Base-by-base conservation (phyloP, 1,140 invertebrate species). In the Bombus terrestris region DNA sequence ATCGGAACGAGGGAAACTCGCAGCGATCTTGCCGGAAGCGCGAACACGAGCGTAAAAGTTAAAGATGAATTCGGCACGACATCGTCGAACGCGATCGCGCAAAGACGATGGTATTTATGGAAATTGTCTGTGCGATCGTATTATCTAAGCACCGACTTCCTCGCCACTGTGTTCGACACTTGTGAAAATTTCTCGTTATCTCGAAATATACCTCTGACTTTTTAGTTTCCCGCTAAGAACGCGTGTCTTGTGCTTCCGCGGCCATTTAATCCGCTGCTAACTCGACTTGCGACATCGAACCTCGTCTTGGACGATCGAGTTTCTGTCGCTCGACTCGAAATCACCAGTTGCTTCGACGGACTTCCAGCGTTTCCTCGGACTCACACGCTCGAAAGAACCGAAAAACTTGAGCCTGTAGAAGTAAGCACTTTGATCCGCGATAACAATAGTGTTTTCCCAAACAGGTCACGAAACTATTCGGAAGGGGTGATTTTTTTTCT, bases 121-220 rank as follows among this genome's bases (percentile, higher is more conserved):
- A 83, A 77, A 83, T 83, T 69, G 62, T 83, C 43, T 43, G n/a
- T 25, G 43, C 41, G 81, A 75, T 83, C 73, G 62, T 39, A 77
- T 83, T 69, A 83, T 83, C 73, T 72, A 47, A 15, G 15, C 43
- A 47, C 43, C 5, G 43, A 0, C 15, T 47, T 15, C 0, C 0
- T 75, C 81, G 13, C 3, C 41, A 41, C 41, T 53, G 41, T 66
- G 57, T 0, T 18, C 47, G 5, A 53, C 5, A 0, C 62, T 68
- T 77, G 25, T n/a, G 62, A 83, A 83, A 83, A 77, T 77, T 57
- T 77, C 47, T 76, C 73, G 62, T 83, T 83, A 83, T 77, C 73
- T 77, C 74, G 47, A 83, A 57, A 57, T 77, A 69, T 35, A 64
- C 18, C 1, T 47, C 18, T 37, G 62, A 77, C 39, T 83, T 39